These are phyloP conservation scores for Mesorhabditis sp. DNA, from an alignment of 2,888 invertebrate genomes.

Conservation along the genomic window DNA sequence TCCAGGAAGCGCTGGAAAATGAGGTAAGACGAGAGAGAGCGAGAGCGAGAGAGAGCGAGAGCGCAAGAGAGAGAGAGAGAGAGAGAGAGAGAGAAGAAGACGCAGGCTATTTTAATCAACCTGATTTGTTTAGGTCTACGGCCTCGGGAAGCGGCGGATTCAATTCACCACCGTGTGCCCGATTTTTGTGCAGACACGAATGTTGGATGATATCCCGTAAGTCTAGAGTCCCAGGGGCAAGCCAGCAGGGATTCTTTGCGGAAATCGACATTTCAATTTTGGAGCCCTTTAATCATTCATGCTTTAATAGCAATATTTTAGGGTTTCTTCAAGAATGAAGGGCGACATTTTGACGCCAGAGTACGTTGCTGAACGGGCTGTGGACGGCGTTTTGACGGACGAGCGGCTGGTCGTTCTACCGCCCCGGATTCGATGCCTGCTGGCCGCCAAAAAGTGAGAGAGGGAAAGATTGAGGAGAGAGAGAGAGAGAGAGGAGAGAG, in stretches of 20 bases:
- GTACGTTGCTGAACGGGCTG: too few relatives aligned
- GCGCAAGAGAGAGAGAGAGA: neutral
- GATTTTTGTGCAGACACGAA: constrained; percentile 89
- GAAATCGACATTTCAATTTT: too few relatives aligned
- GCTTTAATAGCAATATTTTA: neutral
- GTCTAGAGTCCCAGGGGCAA: neutral
- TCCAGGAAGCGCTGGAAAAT: constrained; percentile 80
- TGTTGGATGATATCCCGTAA: constrained; percentile 80
- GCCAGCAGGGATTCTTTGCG: too few relatives aligned
- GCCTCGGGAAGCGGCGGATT: constrained; percentile 64
- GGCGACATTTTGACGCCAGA: neutral
- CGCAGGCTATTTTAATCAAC: neutral
- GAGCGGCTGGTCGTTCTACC: neutral
- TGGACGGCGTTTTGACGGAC: neutral
- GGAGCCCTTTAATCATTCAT: too few relatives aligned
- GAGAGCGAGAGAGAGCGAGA: neutral
- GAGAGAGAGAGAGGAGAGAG: neutral
- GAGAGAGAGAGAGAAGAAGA: too few relatives aligned
- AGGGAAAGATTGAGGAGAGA: neutral
- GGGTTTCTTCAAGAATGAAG: neutral
- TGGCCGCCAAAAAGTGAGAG: neutral
- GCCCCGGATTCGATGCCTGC: neutral
- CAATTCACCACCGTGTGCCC: constrained; percentile 86
- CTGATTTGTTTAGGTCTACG: neutral
- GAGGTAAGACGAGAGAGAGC: constrained; percentile 66